Conservation (phyloP, 2,888 invertebrate species). For the Eupithecia subumbrata region DNA sequence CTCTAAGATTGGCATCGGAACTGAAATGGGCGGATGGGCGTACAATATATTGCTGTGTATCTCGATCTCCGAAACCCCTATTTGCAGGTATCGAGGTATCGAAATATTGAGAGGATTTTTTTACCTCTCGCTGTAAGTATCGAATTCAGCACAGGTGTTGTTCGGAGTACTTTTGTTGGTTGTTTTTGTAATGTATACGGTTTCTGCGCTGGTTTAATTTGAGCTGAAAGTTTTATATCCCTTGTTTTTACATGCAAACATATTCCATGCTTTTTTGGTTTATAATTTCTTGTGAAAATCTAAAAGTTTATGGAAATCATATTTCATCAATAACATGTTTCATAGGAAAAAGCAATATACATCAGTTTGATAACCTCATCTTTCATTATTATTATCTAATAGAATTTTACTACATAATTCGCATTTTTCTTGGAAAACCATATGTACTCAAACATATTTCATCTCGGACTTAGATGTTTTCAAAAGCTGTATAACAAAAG, state of each 20-base stretch:
- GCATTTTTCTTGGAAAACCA: background rate
- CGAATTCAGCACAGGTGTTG: slow-evolving; percentile 38
- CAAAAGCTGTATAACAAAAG: slow-evolving; percentile 29
- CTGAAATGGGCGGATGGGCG: slow-evolving; percentile 58
- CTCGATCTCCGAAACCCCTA: slow-evolving; percentile 71
- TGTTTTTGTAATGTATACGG: slow-evolving; percentile 23
- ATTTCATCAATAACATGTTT: background rate
- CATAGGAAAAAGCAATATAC: background rate
- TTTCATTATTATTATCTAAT: background rate
- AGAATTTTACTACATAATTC: background rate
- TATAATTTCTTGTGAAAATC: background rate
- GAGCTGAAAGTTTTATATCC: slow-evolving; percentile 17
- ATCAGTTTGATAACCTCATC: background rate
- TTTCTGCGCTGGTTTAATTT: slow-evolving; percentile 18
- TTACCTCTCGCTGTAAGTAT: slow-evolving; percentile 54
- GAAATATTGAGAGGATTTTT: slow-evolving; percentile 66
- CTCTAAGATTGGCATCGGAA: slow-evolving; percentile 33
- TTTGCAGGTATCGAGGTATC: slow-evolving; percentile 74
- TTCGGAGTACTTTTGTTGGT: slow-evolving; percentile 34
- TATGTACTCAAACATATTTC: slow-evolving; percentile 20
- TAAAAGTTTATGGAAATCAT: background rate
- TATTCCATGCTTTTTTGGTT: background rate
- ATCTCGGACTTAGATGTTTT: slow-evolving; percentile 18
- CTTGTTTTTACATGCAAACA: slow-evolving; percentile 10
- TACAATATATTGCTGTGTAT: slow-evolving; percentile 64